Percentiles rank a stretch among this genome's conserved stretches.
These are phyloP conservation scores for Rhodeus uyekii DNA, from an alignment of 2,797 vertebrate species.

Conservation along the genomic window DNA sequence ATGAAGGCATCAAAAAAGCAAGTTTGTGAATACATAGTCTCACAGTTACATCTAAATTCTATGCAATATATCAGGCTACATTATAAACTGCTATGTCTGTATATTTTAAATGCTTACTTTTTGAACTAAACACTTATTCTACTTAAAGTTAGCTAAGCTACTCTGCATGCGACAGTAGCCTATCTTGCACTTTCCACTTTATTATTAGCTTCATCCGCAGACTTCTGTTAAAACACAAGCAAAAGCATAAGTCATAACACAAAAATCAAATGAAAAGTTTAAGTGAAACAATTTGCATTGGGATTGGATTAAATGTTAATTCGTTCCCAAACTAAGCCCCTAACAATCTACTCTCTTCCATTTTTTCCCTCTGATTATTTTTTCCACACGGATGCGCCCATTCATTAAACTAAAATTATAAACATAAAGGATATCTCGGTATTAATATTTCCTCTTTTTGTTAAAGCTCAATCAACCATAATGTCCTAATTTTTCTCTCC, in stretches of 20 bases:
- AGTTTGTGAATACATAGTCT: background rate
- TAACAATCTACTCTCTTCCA: conserved; percentile 76
- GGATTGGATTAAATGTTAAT: conserved; percentile 83
- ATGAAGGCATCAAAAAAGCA: background rate
- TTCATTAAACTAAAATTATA: conserved; percentile 88
- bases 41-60: background rate
- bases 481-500: conserved; percentile 87
- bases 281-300: conserved; percentile 85
- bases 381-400: conserved; percentile 84
- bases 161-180: background rate
- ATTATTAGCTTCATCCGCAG: conserved; percentile 68
- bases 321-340: conserved; percentile 78
- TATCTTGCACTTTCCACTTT: conserved; percentile 42
- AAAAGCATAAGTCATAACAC: conserved; percentile 71
- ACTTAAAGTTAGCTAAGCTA: background rate
- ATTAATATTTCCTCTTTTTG: conserved; percentile 87
- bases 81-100: background rate
- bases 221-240: conserved; percentile 72
- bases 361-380: conserved; percentile 81
- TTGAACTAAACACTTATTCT: conserved; percentile 49
- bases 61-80: background rate
- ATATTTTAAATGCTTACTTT: background rate
- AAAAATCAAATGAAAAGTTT: conserved; percentile 82
- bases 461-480: conserved; percentile 87
- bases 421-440: conserved; percentile 88